phyloP scores from a whole-genome alignment of 2,797 vertebrate genomes.

The Sphaeramia orbicularis region DNA sequence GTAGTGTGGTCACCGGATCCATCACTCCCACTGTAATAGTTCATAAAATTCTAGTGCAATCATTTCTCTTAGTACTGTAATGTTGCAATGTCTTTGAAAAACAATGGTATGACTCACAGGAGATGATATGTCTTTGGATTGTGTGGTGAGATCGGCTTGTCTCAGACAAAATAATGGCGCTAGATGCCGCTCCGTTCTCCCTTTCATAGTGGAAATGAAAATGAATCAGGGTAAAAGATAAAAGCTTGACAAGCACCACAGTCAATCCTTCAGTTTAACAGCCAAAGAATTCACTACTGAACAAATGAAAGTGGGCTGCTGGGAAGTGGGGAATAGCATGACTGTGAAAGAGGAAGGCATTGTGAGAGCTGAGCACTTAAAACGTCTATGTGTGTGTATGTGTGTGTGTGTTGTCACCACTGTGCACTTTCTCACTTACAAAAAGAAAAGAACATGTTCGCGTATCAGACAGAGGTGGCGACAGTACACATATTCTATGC shows the following conservation, averaged over 20 bases:
- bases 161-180: constrained; percentile 69
- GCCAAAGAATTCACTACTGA: constrained; percentile 76
- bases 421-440: too few species aligned
- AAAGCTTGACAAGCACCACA: constrained; percentile 78
- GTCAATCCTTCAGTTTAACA: constrained; percentile 84
- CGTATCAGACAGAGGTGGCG: too few species aligned
- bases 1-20: constrained; percentile 56
- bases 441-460: too few species aligned
- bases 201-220: constrained; percentile 76
- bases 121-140: constrained; percentile 76
- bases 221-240: constrained; percentile 84
- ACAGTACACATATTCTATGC: too few species aligned
- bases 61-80: constrained; percentile 77
- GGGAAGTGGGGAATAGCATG: constrained; percentile 67
- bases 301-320: constrained; percentile 77
- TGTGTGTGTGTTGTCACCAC: too few species aligned
- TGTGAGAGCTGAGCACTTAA: constrained; percentile 43
- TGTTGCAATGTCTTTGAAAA: constrained; percentile 75
- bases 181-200: constrained; percentile 63
- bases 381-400: too few species aligned
- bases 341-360: constrained; percentile 61
- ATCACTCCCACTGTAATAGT: constrained; percentile 72
- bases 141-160: constrained; percentile 52
- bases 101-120: constrained; percentile 71
- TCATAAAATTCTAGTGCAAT: constrained; percentile 78